Evolutionary conservation across 2,797 vertebrate genomes (phyloP).

Genomic region (Sebastes alutus): DNA sequence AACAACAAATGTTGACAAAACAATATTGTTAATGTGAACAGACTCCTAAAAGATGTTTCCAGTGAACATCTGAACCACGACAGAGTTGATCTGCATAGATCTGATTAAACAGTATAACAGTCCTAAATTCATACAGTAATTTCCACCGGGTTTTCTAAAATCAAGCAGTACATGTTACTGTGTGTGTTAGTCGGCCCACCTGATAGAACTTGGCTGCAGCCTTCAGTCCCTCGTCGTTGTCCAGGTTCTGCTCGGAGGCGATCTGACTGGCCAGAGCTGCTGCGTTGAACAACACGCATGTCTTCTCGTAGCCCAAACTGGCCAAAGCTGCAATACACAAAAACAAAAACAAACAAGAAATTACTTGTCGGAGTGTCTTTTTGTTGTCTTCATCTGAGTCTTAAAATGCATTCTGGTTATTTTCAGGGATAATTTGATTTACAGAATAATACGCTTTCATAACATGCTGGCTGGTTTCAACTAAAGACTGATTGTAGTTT

Average conservation of each 20-base stretch:
- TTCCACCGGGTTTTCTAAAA: neutral
- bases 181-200: slow-evolving; percentile 73
- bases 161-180: neutral
- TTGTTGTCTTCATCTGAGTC: neutral
- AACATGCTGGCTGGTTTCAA: neutral
- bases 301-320: slow-evolving; percentile 98
- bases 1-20: neutral
- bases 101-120: neutral
- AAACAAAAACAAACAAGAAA: slow-evolving; percentile 19
- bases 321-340: slow-evolving; percentile 86
- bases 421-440: neutral
- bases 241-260: slow-evolving; percentile 96
- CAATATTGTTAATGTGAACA: neutral
- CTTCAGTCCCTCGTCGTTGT: slow-evolving; percentile 96
- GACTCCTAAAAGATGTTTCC: neutral
- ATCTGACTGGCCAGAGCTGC: slow-evolving; percentile 98
- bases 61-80: neutral
- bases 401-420: neutral
- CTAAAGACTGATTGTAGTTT: neutral
- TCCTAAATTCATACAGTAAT: neutral
- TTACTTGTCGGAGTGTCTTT: neutral
- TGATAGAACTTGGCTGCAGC: slow-evolving; percentile 95
- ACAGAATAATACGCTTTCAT: neutral
- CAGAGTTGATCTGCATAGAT: neutral
- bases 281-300: slow-evolving; percentile 95